Evolutionary conservation across 2,797 vertebrate species (phyloP).

Genomic region (Smutsia temminckii): DNA sequence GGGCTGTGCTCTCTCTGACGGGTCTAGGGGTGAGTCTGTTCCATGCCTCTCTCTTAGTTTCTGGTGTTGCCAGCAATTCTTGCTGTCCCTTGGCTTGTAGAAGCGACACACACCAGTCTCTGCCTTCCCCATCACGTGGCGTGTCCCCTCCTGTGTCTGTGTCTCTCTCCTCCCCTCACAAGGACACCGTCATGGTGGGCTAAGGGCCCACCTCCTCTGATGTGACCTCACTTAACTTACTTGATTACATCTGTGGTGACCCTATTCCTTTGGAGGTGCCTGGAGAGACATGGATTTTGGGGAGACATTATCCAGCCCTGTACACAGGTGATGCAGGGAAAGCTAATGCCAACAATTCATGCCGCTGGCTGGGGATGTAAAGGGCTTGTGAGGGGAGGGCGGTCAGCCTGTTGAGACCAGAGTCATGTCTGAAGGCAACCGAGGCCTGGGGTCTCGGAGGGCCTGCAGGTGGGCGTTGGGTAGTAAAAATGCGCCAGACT

Average conservation of each 20-base stretch:
- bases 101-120: fast-evolving
- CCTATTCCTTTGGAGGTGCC: background rate
- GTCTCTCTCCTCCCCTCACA: background rate
- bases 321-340: fast-evolving
- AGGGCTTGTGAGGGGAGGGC: background rate
- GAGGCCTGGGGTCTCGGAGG: background rate
- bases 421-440: background rate
- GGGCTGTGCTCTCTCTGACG: background rate
- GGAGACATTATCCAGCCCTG: fast-evolving
- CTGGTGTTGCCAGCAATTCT: fast-evolving
- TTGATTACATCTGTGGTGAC: background rate
- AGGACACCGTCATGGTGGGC: background rate
- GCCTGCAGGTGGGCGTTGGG: background rate
- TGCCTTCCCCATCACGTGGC: fast-evolving
- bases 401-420: background rate
- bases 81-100: background rate
- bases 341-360: fast-evolving
- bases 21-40: background rate
- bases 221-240: background rate
- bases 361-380: fast-evolving
- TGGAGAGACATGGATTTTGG: too few relatives aligned
- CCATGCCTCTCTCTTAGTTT: background rate
- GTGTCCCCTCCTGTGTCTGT: fast-evolving
- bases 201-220: fast-evolving
- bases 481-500: fast-evolving